Conservation (phyloP, 2,113 vertebrate genomes). For the Clarias macrocephalus region DNA sequence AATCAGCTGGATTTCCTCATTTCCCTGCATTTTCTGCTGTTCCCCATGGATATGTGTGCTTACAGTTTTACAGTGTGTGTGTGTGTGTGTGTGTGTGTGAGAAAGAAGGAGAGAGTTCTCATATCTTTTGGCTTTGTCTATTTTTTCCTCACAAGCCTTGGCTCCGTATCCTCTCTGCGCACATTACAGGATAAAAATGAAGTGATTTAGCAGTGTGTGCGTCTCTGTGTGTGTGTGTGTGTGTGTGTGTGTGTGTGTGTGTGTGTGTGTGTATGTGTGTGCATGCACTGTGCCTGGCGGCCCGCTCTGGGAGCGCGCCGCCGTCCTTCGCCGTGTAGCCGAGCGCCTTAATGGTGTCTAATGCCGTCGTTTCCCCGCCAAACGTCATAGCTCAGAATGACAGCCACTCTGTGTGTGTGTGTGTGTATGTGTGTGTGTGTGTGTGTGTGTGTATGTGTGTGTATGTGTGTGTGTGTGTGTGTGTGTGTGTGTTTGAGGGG, state of each 20-base stretch:
- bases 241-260: neutral
- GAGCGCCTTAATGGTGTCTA: constrained; percentile 59
- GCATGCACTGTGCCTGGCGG: constrained; percentile 34
- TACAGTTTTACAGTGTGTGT: too few species aligned
- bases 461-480: constrained; percentile 48
- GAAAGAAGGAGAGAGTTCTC: constrained; percentile 43
- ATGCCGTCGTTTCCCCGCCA: constrained; percentile 51
- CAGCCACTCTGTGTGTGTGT: constrained; percentile 55
- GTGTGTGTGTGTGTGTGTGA: neutral
- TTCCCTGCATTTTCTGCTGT: neutral
- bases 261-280: neutral
- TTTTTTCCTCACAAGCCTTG: constrained; percentile 56
- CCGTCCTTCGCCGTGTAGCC: constrained; percentile 55
- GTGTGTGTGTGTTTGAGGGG: neutral
- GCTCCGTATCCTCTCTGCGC: constrained; percentile 58
- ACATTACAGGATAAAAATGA: constrained; percentile 67
- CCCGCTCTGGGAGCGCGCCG: constrained; percentile 54
- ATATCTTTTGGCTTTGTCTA: constrained; percentile 58
- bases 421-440: constrained; percentile 45
- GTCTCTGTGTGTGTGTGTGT: neutral
- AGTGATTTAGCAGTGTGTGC: constrained; percentile 64
- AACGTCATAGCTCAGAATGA: constrained; percentile 59
- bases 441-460: constrained; percentile 17
- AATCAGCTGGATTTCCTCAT: constrained; percentile 24
- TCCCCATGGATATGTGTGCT: constrained; percentile 26